Base-by-base conservation (phyloP, 2,797 vertebrate genomes). In the Parambassis ranga region DNA sequence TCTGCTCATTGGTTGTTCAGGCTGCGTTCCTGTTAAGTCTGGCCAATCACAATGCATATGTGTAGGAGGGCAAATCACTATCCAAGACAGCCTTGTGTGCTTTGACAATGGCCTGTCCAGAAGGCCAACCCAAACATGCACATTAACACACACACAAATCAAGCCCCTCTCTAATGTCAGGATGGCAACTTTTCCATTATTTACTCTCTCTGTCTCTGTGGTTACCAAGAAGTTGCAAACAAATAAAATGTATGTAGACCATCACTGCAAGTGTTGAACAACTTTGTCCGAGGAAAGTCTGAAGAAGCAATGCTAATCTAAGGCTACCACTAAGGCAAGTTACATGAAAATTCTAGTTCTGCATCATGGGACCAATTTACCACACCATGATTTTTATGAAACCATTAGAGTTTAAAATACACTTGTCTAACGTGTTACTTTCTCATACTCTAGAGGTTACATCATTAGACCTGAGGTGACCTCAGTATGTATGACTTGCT, bases 1-100 rank as follows among this genome's bases (percentile, higher is more conserved):
- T 57, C 8, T 38, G 77, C 77, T 77, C 48, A 90, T 88, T 90
- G 89, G 91, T 19, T 37, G 18, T 41, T 56, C 75, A 73, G 81
- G 61, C 58, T 69, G 65, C 20, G 37, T 68, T 79, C 65, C 80
- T 81, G 75, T 76, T 46, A n/a, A 32, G 33, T 55, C 64, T 20
- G 55, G 49, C 87, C 88, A 90, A 84, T 90, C 62, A 4, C 8
- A 49, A 52, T 16, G 47, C 43, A 5, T 32, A 31, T 27, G 16
- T 43, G 81, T 77, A 84, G 84, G 85, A 79, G 65, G 74, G 61
- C 41, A 62, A 68, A 64, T 70, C 67, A 75, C 75, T 72, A 69
- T 79, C 83, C 79, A 82, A 77, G 71, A 77, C 65, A 39, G 80
- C 62, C 64, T 85, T 87, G 76, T 83, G 60, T 69, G 66, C 65